Percentiles rank a stretch among this genome's conserved stretches.
Evolutionary conservation across 53 echinoderm and acorn worm species (phyloP).

Genomic region (Henricia sp.): DNA sequence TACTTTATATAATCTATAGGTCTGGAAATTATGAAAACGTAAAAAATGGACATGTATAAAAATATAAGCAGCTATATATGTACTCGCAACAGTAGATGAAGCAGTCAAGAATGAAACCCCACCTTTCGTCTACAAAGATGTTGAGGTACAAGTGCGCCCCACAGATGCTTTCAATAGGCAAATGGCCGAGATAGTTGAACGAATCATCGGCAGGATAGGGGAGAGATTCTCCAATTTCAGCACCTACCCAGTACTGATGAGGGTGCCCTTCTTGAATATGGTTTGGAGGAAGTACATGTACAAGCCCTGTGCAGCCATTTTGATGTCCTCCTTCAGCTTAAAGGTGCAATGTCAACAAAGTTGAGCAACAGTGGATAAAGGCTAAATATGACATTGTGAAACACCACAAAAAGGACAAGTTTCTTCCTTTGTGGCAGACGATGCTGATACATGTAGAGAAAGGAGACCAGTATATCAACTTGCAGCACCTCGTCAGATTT

Average conservation of each 20-base stretch:
- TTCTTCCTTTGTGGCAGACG: constrained; percentile 1
- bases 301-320: neutral
- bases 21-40: no score
- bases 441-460: constrained; percentile 30
- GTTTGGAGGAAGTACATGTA: no score
- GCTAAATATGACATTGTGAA: neutral
- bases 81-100: neutral
- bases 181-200: neutral
- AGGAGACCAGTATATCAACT: neutral
- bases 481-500: constrained; percentile 16
- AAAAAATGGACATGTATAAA: no score
- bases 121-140: neutral
- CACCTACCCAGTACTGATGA: neutral
- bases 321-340: neutral
- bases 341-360: neutral
- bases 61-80: no score
- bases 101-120: neutral
- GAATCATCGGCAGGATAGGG: neutral
- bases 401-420: neutral
- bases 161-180: neutral
- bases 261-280: neutral
- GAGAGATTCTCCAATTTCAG: neutral
- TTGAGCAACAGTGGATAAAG: neutral
- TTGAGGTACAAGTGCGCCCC: neutral
- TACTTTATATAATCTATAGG: no score